Percentiles rank a stretch among this genome's conserved stretches.
Evolutionary conservation across 1,140 invertebrate species (phyloP).

Genomic region (Penaeus chinensis): DNA sequence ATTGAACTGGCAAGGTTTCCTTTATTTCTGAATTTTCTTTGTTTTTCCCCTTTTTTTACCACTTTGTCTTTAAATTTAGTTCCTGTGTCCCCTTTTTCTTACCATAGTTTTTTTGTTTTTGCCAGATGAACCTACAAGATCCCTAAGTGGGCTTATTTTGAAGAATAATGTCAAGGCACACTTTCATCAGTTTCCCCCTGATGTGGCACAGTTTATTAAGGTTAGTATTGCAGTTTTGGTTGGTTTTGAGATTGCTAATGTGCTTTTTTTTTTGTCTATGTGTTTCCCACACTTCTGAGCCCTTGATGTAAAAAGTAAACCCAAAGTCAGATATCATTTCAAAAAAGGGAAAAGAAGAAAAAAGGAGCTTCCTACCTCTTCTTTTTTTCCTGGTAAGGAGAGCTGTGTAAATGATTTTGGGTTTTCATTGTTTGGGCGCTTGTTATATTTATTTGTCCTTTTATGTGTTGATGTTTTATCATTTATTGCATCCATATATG

Average conservation of each 20-base stretch:
- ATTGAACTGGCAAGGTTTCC: too few species aligned
- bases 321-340: too few species aligned
- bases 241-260: not conserved
- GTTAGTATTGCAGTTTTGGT: constrained; percentile 40
- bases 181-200: constrained; percentile 89
- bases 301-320: too few species aligned
- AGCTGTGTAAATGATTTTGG: too few species aligned
- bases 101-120: constrained; percentile 13
- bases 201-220: constrained; percentile 91
- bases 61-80: constrained; percentile 4
- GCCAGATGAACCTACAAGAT: constrained; percentile 94
- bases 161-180: constrained; percentile 98
- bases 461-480: not conserved
- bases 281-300: not conserved
- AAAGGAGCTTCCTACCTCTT: not conserved
- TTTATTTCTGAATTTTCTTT: not conserved
- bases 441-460: not conserved
- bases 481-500: not conserved
- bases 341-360: not conserved
- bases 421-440: not conserved
- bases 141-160: constrained; percentile 95
- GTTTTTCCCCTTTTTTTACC: not conserved
- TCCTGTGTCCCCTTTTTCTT: constrained; percentile 23
- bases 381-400: too few species aligned
- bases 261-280: not conserved